Evolutionary conservation across 2,888 invertebrate genomes (phyloP), one percentile per base, ranked within the genome.

Genomic region (Tridacna crocea): DNA sequence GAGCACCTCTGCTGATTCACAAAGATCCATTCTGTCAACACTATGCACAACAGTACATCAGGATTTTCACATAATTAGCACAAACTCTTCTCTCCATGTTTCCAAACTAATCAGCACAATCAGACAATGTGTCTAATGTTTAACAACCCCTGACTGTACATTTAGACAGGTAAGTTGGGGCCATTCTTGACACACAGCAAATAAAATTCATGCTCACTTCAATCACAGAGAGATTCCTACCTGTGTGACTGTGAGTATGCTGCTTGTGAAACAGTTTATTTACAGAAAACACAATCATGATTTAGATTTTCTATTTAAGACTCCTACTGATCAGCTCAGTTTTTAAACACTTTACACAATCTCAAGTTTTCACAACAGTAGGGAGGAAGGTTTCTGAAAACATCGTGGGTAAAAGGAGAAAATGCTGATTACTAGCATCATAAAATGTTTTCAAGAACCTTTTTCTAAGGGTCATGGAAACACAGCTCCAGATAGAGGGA

Each of bases 21-120:
- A 70, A 61, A 60, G 12, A 65, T 77, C 83, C 83, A 83, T 83
- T 51, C 24, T 70, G 51, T 51, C 70, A 70, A 51, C 55, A 51
- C 48, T 51, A 70, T 24, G 15, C 70, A 48, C 51, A 24, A 70
- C 70, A 70, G 24, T 24, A 70, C 70, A 70, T 22, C 36, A 36
- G 3, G 51, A 13, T 70, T 51, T 24, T 70, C 70, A 70, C 51
- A 51, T 70, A 70, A 70, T 70, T 74, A 74, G 47, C 74, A 60
- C 47, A 74, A 74, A 74, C 63, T 46, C 74, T 36, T 36, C 36
- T 36, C 74, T 74, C 74, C 61, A 74, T 74, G 74, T 74, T 74
- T 47, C 74, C 19, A 8, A 27, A 26, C 70, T 70, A 70, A 70
- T 70, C 70, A 51, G 47, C 70, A 47, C 70, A 48, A 70, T 70